A percentile compares a stretch with the other conserved stretches of the same genome.
Conservation (phyloP, 2,888 invertebrate species). For the Scelioninae gen. 1 region DNA sequence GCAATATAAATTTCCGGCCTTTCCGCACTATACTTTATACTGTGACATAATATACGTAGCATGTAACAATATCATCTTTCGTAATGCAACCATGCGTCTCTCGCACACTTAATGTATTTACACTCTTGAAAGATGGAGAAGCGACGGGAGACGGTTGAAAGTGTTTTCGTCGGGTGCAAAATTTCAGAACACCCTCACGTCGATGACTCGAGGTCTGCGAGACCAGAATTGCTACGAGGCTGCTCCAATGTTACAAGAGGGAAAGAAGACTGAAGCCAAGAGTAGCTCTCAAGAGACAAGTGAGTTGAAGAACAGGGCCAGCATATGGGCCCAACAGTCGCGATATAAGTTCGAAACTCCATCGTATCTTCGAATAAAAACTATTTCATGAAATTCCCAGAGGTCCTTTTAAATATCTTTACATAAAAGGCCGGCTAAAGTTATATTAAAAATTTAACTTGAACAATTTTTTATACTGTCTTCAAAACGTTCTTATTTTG, state of each 20-base stretch:
- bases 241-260: conserved; percentile 27
- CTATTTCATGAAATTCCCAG: conserved; percentile 42
- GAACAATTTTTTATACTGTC: too few relatives aligned
- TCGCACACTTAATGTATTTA: conserved; percentile 67
- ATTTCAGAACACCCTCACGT: conserved; percentile 67
- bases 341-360: conserved; percentile 16
- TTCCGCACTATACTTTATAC: conserved; percentile 40
- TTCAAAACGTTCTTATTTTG: too few relatives aligned
- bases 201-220: conserved; percentile 65
- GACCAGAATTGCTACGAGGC: conserved; percentile 55
- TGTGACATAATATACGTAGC: conserved; percentile 59
- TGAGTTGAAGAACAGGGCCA: conserved; percentile 37
- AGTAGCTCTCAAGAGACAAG: conserved; percentile 45
- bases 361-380: conserved; percentile 20
- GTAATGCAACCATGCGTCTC: conserved; percentile 63
- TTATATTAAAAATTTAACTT: too few relatives aligned
- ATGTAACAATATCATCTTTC: conserved; percentile 68
- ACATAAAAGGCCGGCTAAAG: background rate
- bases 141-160: conserved; percentile 63
- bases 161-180: conserved; percentile 67
- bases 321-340: conserved; percentile 34
- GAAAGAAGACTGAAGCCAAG: conserved; percentile 54
- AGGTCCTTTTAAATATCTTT: background rate
- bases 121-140: conserved; percentile 68
- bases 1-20: conserved; percentile 61